phyloP scores from a whole-genome alignment of 1,140 invertebrate genomes.

The Brachionus manjavacas region DNA sequence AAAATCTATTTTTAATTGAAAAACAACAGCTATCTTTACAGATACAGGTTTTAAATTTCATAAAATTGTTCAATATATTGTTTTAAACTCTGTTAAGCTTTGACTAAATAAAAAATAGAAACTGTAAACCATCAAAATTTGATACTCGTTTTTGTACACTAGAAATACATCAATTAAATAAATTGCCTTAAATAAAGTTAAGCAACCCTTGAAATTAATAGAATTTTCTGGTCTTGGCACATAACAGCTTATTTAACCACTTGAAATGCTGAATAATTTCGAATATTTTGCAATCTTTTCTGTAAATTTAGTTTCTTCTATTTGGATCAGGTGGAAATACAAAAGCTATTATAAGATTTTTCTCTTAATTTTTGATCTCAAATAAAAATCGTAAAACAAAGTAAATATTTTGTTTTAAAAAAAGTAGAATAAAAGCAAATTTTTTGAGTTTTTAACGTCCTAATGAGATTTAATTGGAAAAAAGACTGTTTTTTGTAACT shows the following conservation, averaged over 20 bases:
- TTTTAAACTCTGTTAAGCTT: background rate
- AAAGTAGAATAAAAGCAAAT: background rate
- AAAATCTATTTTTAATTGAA: background rate
- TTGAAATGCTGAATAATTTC: background rate
- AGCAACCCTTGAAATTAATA: background rate
- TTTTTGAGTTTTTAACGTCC: background rate
- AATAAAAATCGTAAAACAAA: background rate
- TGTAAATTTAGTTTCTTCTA: background rate
- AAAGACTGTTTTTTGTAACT: background rate
- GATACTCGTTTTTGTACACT: background rate
- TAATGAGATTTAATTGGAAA: background rate
- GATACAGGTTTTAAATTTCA: background rate
- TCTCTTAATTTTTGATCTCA: background rate
- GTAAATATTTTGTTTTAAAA: background rate
- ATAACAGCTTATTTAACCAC: background rate
- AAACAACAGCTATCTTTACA: background rate
- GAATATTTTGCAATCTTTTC: background rate
- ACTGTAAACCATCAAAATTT: background rate
- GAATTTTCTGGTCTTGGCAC: background rate
- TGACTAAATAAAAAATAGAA: background rate
- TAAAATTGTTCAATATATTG: background rate
- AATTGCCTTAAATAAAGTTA: background rate
- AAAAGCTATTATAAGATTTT: background rate
- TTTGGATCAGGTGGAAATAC: background rate
- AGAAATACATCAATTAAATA: background rate